A percentile compares a stretch with the other conserved stretches of the same genome.
These are phyloP conservation scores for Thelaira solivaga DNA, from an alignment of 2,888 invertebrate genomes.

Conservation along the genomic window DNA sequence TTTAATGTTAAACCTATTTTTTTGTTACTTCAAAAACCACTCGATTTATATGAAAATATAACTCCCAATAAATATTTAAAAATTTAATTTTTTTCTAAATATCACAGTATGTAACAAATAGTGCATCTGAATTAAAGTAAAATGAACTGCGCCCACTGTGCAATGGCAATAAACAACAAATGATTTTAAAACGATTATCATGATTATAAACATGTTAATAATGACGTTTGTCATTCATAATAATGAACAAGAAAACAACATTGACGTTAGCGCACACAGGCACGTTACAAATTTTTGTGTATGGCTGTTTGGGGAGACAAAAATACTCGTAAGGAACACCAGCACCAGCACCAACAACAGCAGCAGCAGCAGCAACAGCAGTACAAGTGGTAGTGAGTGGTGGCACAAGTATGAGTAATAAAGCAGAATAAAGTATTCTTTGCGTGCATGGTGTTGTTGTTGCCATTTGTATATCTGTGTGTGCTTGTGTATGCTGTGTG, in stretches of 20 bases:
- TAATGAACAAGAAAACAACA: slow-evolving; percentile 40
- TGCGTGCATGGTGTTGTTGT: slow-evolving; percentile 17
- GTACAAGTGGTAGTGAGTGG: slow-evolving; percentile 14
- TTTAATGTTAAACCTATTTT: too few relatives aligned
- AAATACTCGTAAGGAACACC: slow-evolving; percentile 26
- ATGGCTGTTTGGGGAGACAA: slow-evolving; percentile 44
- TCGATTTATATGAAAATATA: too few relatives aligned
- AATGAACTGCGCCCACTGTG: slow-evolving; percentile 21
- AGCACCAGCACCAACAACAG: background rate
- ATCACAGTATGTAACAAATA: too few relatives aligned
- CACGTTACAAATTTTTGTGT: slow-evolving; percentile 26
- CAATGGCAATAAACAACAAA: slow-evolving; percentile 52
- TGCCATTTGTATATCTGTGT: slow-evolving; percentile 13
- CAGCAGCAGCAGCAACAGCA: background rate
- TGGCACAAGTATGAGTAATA: slow-evolving; percentile 37
- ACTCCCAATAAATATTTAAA: too few relatives aligned
- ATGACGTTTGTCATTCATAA: slow-evolving; percentile 50
- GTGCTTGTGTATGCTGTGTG: slow-evolving; percentile 44
- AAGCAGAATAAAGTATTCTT: slow-evolving; percentile 50
- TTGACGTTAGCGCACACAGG: slow-evolving; percentile 33
- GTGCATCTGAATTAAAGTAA: too few relatives aligned
- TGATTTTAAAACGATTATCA: slow-evolving; percentile 55
- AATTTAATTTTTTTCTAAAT: too few relatives aligned
- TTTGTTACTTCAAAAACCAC: too few relatives aligned
- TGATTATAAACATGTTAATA: slow-evolving; percentile 57